These are phyloP conservation scores for Carollia perspicillata DNA, from an alignment of 2,113 vertebrate species.

Conservation along the genomic window DNA sequence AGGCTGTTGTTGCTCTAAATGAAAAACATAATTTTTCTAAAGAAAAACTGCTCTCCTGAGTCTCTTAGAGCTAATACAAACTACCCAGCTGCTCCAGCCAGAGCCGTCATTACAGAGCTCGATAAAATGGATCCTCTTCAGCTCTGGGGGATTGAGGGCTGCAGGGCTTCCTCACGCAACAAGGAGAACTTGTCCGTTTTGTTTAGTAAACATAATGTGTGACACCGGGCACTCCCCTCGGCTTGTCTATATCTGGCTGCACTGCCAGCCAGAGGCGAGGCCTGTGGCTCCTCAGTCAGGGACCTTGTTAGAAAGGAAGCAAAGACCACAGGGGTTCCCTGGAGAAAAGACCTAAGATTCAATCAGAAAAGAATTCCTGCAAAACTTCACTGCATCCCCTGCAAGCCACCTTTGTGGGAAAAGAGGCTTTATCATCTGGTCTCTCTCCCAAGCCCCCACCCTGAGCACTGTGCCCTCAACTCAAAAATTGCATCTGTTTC, in stretches of 20 bases:
- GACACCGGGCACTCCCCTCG: slow-evolving; percentile 72
- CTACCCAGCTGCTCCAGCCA: slow-evolving; percentile 78
- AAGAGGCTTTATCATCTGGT: neutral
- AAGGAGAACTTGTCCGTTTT: slow-evolving; percentile 81
- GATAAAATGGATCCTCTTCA: slow-evolving; percentile 85
- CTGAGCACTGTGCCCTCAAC: neutral
- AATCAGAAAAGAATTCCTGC: neutral
- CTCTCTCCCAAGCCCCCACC: neutral
- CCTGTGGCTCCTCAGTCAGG: slow-evolving; percentile 46
- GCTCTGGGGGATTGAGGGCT: slow-evolving; percentile 77
- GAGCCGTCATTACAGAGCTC: slow-evolving; percentile 80
- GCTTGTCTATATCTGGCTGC: slow-evolving; percentile 51
- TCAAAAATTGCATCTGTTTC: neutral
- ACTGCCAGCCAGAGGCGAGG: slow-evolving; percentile 56
- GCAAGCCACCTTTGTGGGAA: neutral
- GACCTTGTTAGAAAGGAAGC: slow-evolving; percentile 65
- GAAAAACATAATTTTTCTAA: slow-evolving; percentile 83
- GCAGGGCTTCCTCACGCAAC: slow-evolving; percentile 71
- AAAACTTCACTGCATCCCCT: neutral
- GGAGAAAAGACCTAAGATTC: neutral
- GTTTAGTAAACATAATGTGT: slow-evolving; percentile 82
- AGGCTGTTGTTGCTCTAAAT: slow-evolving; percentile 74
- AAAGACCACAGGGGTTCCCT: slow-evolving; percentile 34
- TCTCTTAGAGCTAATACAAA: slow-evolving; percentile 83
- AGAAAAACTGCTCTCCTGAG: slow-evolving; percentile 79